Evolutionary conservation across 2,797 vertebrate species (phyloP).

Genomic region (Siniperca scherzeri): DNA sequence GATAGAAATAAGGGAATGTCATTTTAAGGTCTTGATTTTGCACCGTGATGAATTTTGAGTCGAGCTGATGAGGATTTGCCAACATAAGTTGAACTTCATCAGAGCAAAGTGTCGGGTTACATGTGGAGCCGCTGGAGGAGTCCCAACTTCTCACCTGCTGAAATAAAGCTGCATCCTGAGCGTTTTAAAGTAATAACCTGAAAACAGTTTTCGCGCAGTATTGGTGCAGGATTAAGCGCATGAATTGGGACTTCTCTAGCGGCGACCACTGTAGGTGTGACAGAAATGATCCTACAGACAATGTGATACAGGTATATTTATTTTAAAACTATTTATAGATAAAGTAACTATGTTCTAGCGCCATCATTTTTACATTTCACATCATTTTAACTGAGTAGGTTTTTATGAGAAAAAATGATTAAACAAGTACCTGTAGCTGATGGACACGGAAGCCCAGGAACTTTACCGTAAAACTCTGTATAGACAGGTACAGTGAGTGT

Average conservation of each 20-base stretch:
- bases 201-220: constrained; percentile 24
- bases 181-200: not conserved
- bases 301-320: constrained; percentile 88
- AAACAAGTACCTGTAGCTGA: constrained; percentile 45
- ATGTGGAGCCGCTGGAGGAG: constrained; percentile 49
- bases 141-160: constrained; percentile 23
- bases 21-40: constrained; percentile 71
- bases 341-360: constrained; percentile 70
- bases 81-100: constrained; percentile 54
- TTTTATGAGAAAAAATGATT: constrained; percentile 61
- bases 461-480: constrained; percentile 32
- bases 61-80: constrained; percentile 50
- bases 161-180: constrained; percentile 27
- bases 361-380: constrained; percentile 70
- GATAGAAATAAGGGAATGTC: constrained; percentile 75
- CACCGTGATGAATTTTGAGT: constrained; percentile 54
- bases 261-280: constrained; percentile 2
- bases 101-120: constrained; percentile 38
- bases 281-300: constrained; percentile 75
- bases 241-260: constrained; percentile 35
- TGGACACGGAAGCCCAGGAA: constrained; percentile 48
- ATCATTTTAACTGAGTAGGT: constrained; percentile 66
- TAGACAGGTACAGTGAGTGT: constrained; percentile 60
- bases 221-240: constrained; percentile 6
- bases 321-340: constrained; percentile 88